Percentiles rank a stretch among this genome's conserved stretches.
Evolutionary conservation across 1,140 invertebrate species (phyloP).

Genomic region (Orius laevigatus): DNA sequence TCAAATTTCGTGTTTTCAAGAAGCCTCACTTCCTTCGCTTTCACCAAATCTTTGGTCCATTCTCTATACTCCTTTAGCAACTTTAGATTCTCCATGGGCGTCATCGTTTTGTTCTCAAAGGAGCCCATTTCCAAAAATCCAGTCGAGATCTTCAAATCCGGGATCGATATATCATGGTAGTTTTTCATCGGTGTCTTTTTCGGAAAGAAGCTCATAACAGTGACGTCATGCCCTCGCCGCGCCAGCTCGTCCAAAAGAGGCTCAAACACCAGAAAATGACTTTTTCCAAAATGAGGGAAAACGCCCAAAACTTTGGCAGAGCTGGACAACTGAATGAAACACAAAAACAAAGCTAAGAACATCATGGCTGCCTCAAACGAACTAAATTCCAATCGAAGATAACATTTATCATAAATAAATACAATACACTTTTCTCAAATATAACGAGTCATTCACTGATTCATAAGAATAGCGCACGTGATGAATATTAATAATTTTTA

Average conservation of each 20-base stretch:
- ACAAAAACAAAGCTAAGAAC: neutral
- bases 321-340: neutral
- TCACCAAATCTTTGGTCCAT: neutral
- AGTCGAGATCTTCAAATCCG: constrained; percentile 11
- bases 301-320: constrained; percentile 23
- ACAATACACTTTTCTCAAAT: too few species aligned
- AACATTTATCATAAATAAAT: too few species aligned
- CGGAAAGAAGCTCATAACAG: constrained; percentile 23
- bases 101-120: neutral
- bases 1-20: constrained; percentile 17
- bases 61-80: neutral
- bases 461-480: too few species aligned
- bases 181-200: constrained; percentile 20
- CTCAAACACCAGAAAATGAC: constrained; percentile 25
- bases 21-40: neutral
- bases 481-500: too few species aligned
- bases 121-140: too few species aligned
- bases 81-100: neutral
- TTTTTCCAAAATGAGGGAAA: constrained; percentile 22
- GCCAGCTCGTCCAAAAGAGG: constrained; percentile 24
- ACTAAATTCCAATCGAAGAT: too few species aligned
- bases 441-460: too few species aligned
- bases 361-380: neutral
- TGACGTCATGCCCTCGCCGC: constrained; percentile 24
- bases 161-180: constrained; percentile 16